These are phyloP conservation scores for Cryptotis parvus DNA, from an alignment of 2,113 vertebrate genomes.

Conservation along the genomic window DNA sequence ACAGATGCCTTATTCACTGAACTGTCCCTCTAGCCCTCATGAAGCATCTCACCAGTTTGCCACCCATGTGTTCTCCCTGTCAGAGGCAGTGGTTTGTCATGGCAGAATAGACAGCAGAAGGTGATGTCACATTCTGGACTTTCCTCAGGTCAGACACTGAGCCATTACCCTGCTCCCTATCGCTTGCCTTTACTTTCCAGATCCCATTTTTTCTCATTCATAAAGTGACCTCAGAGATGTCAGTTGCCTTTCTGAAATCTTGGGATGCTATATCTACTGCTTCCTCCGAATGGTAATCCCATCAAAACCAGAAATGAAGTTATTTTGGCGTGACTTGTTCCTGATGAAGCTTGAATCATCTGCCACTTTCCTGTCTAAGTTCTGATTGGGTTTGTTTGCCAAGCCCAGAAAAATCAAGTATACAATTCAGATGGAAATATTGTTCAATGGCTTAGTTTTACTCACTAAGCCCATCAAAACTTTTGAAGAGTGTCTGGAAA, in stretches of 20 bases:
- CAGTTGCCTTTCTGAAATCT: slow-evolving; percentile 42
- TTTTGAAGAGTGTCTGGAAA: neutral
- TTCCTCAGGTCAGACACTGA: neutral
- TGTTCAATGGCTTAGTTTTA: slow-evolving; percentile 34
- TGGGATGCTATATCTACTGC: slow-evolving; percentile 24
- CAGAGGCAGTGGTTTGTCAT: neutral
- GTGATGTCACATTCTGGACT: neutral
- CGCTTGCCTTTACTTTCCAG: neutral
- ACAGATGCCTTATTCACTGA: neutral
- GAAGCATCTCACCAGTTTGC: neutral
- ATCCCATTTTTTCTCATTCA: slow-evolving; percentile 25
- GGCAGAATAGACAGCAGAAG: neutral
- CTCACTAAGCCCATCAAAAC: slow-evolving; percentile 24
- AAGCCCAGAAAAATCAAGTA: slow-evolving; percentile 49
- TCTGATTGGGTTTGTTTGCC: slow-evolving; percentile 55
- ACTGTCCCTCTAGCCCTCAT: neutral
- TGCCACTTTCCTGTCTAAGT: slow-evolving; percentile 58
- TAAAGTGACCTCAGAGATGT: slow-evolving; percentile 19
- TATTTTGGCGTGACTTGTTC: slow-evolving; percentile 70
- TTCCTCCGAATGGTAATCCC: slow-evolving; percentile 40
- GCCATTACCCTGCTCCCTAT: neutral
- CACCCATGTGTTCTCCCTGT: neutral
- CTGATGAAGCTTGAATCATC: slow-evolving; percentile 70
- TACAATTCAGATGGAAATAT: slow-evolving; percentile 3
- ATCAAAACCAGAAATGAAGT: slow-evolving; percentile 69